Evolutionary conservation across 2,888 invertebrate genomes (phyloP), one percentile per base, ranked within the genome.

Genomic region (Noctua janthina): DNA sequence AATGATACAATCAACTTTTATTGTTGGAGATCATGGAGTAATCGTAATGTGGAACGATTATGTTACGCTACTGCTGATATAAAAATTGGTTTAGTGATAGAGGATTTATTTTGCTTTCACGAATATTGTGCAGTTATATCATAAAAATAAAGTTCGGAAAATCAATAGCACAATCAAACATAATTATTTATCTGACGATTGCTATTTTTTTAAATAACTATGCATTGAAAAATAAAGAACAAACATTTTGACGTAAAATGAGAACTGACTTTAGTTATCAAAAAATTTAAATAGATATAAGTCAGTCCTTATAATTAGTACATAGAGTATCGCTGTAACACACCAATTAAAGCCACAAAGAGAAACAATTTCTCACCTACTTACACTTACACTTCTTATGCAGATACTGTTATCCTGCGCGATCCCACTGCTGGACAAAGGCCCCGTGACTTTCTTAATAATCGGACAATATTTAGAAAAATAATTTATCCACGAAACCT

Each of bases 1-100:
- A 90, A 82, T 87, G 87, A 89, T 90, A 88, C 91, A 91, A 93
- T 92, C 92, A 90, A 80, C 79, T 91, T 92, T 90, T 90, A 88
- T 83, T 81, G 80, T 87, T 81, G 72, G 17, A 77, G 77, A 85
- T 88, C 80, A 83, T 74, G 64, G 78, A 82, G 88, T 87, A 87
- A 89, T 84, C 72, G 74, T 88, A 69, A 89, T 84, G 54, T 80
- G 51, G 68, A 69, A 49, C 67, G 68, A 84, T 85, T 90, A 83
- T 62, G 54, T 75, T 73, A 59, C 75, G 64, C 75, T 73, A 79
- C 70, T 76, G 76, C n/a, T 79, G 77, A 82, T 43, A 74, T 77
- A 64, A 49, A 54, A 11, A 75, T 68, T 69, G 74, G 6, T 84
- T 43, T 78, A 46, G 29, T 62, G 13, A 5, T 23, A 20, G 35